Evolutionary conservation across 1,140 invertebrate genomes (phyloP).

Genomic region (Drosophila albomicans): DNA sequence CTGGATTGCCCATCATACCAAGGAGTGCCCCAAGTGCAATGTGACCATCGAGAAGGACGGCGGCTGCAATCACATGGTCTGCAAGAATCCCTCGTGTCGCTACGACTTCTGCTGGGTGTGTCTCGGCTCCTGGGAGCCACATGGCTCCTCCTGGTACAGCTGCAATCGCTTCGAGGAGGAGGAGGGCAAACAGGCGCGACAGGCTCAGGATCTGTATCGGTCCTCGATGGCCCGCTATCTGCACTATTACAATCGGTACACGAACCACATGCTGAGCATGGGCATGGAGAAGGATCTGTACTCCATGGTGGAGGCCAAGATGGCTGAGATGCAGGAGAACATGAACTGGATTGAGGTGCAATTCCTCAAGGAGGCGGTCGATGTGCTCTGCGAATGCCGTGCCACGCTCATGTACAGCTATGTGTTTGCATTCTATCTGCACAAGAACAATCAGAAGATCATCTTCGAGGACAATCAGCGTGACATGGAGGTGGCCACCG

Average conservation of each 20-base stretch:
- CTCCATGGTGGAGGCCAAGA: conserved; percentile 97
- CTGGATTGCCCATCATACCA: conserved; percentile 99
- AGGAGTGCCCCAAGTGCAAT: conserved; percentile 99
- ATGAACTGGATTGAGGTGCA: conserved; percentile 99
- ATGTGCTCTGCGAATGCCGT: conserved; percentile 98
- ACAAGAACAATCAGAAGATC: conserved; percentile 99
- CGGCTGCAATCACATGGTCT: conserved; percentile 99
- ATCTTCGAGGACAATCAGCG: conserved; percentile 99
- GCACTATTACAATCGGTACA: conserved; percentile 99
- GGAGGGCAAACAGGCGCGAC: conserved; percentile 96
- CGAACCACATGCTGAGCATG: conserved; percentile 99
- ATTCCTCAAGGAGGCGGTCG: conserved; percentile 98
- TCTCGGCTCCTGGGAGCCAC: conserved; percentile 98
- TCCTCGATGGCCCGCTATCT: conserved; percentile 91
- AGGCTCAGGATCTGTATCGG: conserved; percentile 97
- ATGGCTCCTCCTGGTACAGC: conserved; percentile 99
- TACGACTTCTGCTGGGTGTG: conserved; percentile 99
- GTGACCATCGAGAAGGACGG: conserved; percentile 99
- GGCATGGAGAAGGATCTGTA: conserved; percentile 99
- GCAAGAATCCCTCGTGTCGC: conserved; percentile 99
- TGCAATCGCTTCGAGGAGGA: conserved; percentile 99
- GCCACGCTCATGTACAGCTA: conserved; percentile 99
- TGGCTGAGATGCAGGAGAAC: conserved; percentile 99
- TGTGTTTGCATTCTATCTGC: conserved; percentile 99
- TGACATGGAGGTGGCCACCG: conserved; percentile 98